Base-by-base conservation (phyloP, 1,140 invertebrate species). In the Gyrodactylus salaris region DNA sequence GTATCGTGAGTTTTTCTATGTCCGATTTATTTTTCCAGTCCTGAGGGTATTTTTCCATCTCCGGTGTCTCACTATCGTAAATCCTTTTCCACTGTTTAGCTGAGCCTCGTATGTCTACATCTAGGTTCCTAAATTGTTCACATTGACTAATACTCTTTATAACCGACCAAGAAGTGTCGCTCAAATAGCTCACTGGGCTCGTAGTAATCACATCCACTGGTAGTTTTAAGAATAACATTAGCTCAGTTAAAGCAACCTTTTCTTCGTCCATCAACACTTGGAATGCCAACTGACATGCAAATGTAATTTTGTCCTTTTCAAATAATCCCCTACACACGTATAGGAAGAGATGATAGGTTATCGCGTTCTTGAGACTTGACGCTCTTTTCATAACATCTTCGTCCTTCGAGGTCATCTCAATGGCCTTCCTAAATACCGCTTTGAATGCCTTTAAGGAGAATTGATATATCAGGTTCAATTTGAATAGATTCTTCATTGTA, bases 11-110 rank as follows among this genome's bases (percentile, higher is more conserved):
- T 77, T 88, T 84, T 79, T 95, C 91, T 1, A 95, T 80, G 0
- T 89, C 85, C 2, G 87, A 88, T 83, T 93, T 94, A 78, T 90
- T 92, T 80, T 95, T 95, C 92, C 92, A 96, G 81, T 95, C 91
- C 75, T 90, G 91, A 1, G 91, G 92, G 69, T 73, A 70, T 79
- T 94, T 94, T 79, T 95, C 91, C 77, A 88, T 86, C 81, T 96
- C 91, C 20, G 92, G 91, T 78, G 86, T 87, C 79, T 95, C 91
- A 76, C 87, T 87, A 81, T 96, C 91, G 0, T 93, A 87, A 77
- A 93, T 86, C 80, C 94, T 94, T 78, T 92, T 92, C 91, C 92
- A 95, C 72, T 90, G 83, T 79, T 94, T 95, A 0, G 88, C 85
- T 7, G 89, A 91, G 25, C 86, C 90, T 82, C 95, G 91, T 76